phyloP scores from a whole-genome alignment of 2,888 invertebrate species.

The Sinohyriopsis cumingii region DNA sequence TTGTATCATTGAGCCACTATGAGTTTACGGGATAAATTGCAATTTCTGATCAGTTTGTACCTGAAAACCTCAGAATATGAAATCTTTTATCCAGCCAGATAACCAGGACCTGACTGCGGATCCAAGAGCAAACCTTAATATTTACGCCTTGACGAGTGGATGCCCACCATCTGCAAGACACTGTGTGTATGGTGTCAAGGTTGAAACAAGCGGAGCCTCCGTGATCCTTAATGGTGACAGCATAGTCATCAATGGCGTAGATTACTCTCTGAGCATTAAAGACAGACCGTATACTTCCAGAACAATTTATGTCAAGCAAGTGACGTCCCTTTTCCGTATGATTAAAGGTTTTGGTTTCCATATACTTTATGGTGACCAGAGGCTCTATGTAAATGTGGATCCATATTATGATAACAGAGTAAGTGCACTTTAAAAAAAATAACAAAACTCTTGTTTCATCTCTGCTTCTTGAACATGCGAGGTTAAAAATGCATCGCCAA shows the following conservation, averaged over 20 bases:
- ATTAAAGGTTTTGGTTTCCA: conserved; percentile 50
- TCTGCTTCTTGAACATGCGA: no score
- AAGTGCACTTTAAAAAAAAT: neutral
- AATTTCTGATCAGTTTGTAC: no score
- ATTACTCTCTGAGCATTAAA: conserved; percentile 14
- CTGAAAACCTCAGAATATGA: no score
- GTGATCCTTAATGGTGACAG: conserved; percentile 27
- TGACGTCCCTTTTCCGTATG: conserved; percentile 8
- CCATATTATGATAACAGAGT: conserved; percentile 41
- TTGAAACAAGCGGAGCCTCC: conserved; percentile 24
- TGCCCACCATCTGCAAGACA: conserved; percentile 26
- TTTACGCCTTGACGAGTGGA: conserved; percentile 24
- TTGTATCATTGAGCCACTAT: no score
- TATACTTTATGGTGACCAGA: conserved; percentile 25
- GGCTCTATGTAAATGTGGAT: conserved; percentile 31
- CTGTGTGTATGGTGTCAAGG: conserved; percentile 27
- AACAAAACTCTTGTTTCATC: no score
- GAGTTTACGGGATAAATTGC: no score
- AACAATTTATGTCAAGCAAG: neutral
- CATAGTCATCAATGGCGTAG: conserved; percentile 30
- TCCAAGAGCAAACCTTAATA: conserved; percentile 24
- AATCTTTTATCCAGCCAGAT: conserved; percentile 17
- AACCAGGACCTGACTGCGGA: conserved; percentile 21
- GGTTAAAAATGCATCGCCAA: no score
- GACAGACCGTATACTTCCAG: conserved; percentile 10